These are phyloP conservation scores for Sinocyclocheilus rhinocerous DNA, from an alignment of 2,113 vertebrate genomes.

Conservation along the genomic window DNA sequence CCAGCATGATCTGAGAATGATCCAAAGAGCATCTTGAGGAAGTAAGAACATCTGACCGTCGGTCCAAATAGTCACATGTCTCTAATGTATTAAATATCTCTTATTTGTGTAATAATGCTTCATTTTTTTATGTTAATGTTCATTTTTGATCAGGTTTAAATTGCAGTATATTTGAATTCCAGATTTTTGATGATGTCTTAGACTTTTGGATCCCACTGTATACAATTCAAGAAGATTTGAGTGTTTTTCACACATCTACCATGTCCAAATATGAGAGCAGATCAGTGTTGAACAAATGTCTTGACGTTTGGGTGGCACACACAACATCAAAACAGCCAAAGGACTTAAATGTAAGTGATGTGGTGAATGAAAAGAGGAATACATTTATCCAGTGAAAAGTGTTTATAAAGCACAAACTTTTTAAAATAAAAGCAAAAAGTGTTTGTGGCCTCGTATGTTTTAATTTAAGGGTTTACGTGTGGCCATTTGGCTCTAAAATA, in stretches of 20 bases:
- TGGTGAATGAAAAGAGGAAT: slow-evolving; percentile 16
- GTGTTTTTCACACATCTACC: not conserved
- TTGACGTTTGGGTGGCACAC: slow-evolving; percentile 26
- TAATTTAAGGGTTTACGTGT: not conserved
- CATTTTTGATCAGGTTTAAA: not conserved
- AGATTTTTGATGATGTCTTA: not conserved
- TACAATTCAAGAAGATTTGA: not conserved
- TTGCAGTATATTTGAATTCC: not conserved
- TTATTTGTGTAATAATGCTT: not conserved
- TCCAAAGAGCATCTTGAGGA: not conserved
- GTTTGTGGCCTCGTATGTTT: not conserved
- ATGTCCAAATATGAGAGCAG: slow-evolving; percentile 11
- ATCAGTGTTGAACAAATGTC: slow-evolving; percentile 48
- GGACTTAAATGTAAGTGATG: not conserved
- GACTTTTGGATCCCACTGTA: not conserved
- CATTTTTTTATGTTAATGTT: not conserved
- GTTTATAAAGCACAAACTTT: not conserved
- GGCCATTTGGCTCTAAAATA: not conserved
- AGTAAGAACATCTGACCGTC: not conserved
- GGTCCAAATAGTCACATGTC: not conserved
- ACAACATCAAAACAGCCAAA: slow-evolving; percentile 43
- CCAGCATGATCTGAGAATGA: not conserved
- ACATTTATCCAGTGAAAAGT: slow-evolving; percentile 11
- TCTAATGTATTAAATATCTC: not conserved
- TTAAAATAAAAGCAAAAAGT: not conserved